Base-by-base conservation (phyloP, 2,113 vertebrate species). In the Cairina moschata region DNA sequence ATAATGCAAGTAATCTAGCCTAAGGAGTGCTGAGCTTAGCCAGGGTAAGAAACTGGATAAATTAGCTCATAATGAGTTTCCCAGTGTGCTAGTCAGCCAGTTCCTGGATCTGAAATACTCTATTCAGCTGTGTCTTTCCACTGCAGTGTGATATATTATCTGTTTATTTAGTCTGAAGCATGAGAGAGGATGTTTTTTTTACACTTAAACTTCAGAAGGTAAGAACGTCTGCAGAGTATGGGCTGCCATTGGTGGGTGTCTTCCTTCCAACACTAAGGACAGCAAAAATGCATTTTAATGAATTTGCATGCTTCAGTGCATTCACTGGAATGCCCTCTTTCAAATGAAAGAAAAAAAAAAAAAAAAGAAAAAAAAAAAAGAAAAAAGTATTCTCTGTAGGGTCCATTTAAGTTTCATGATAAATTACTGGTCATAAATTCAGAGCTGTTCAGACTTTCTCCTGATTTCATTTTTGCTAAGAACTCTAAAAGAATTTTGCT, bases 391-490 rank as follows among this genome's bases (percentile, higher is more conserved):
- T 86, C 31, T 94, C 69, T 72, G 10, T 63, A 32, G 42, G 28
- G 20, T 82, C 91, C 26, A 59, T 92, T 84, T 62, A 46, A 67
- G 31, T 72, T 92, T 78, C 52, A 58, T 6, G 26, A 88, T 62
- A 83, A 92, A 74, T 79, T 85, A 7, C 55, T 86, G 29, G 23
- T 80, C 72, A 77, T 79, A 91, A 87, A 38, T 16, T 87, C 1
- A 0, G 25, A 87, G 78, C 55, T 85, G 20, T 67, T 95, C 72
- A 77, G 88, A 55, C 9, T 95, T 86, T 89, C 72, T 92, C 50
- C 44, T 86, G 75, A 78, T 83, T 93, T 96, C 86, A 65, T 81
- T 97, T 96, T 94, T 92, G 32, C 63, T 72, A 83, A 79, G 73
- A 86, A 94, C 34, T 89, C 44, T 75, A 79, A 89, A 86, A 54